These are phyloP conservation scores for Tamias sibiricus DNA, from an alignment of 2,113 vertebrate genomes.

Conservation along the genomic window DNA sequence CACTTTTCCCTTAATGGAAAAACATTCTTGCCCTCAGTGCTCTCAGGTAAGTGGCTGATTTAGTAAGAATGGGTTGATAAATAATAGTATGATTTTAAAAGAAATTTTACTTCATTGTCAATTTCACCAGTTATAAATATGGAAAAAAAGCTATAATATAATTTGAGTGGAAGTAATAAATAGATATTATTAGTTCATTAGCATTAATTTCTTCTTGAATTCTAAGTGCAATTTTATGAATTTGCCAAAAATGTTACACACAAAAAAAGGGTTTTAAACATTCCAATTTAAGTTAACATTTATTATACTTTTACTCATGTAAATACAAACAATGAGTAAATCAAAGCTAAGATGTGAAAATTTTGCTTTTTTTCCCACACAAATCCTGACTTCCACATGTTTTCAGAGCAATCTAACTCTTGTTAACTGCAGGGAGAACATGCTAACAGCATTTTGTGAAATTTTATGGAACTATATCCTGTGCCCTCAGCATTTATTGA, in stretches of 20 bases:
- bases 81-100: neutral
- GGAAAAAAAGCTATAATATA: neutral
- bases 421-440: fast-evolving
- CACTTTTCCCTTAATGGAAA: neutral
- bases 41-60: neutral
- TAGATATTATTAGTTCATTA: no score
- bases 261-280: neutral
- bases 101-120: neutral
- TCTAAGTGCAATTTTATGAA: neutral
- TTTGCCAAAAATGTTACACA: neutral
- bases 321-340: no score
- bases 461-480: neutral
- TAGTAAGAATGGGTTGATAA: neutral
- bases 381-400: neutral
- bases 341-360: neutral
- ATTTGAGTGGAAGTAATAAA: neutral
- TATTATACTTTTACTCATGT: neutral
- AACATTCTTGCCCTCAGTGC: no score
- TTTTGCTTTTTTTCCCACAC: neutral
- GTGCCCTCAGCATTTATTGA: neutral
- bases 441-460: no score
- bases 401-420: neutral
- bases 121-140: neutral
- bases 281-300: neutral
- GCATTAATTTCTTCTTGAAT: neutral